Evolutionary conservation across 2,888 invertebrate genomes (phyloP), one percentile per base, ranked within the genome.

Genomic region (Sinelater perroti): DNA sequence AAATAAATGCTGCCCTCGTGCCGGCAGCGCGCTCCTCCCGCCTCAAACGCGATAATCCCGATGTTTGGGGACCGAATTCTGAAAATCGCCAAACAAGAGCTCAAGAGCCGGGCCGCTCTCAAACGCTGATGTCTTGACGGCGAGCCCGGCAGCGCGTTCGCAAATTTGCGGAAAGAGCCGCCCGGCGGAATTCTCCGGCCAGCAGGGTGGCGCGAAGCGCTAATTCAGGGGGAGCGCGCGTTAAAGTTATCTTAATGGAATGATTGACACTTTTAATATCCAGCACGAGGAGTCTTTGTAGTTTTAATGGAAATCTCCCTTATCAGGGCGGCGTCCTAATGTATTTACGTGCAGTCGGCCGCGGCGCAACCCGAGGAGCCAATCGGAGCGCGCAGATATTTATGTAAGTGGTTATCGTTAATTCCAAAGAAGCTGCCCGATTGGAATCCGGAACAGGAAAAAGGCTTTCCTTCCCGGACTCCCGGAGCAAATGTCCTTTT

Each of bases 391-490:
- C 30, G 8, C 26, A 35, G 46, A 54, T 54, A 54, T 53, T 47
- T 58, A 58, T 47, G 26, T 54, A 58, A 58, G 54, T 54, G 49
- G 54, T 54, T 58, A 47, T 54, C 54, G 57, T 58, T 54, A 57
- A 53, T 55, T 58, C 47, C 51, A 40, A 40, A 28, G 47, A 47
- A 56, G 61, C 44, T 67, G 75, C 70, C 73, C 75, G 76, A 76
- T 77, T 76, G 75, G 76, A 72, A 68, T 68, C 71, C 75, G 76
- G 76, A 77, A 77, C 71, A 75, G 77, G 76, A 77, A 77, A 74
- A 73, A 74, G 75, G 75, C 74, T 75, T 76, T 77, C 76, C 76
- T 76, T 77, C 76, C 77, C 76, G 76, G 77, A 76, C 75, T 76
- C 75, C 76, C 76, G 75, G 75, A 73, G 73, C 76, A 74, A 77